phyloP scores from a whole-genome alignment of 2,797 vertebrate species.

The Hipposideros larvatus region DNA sequence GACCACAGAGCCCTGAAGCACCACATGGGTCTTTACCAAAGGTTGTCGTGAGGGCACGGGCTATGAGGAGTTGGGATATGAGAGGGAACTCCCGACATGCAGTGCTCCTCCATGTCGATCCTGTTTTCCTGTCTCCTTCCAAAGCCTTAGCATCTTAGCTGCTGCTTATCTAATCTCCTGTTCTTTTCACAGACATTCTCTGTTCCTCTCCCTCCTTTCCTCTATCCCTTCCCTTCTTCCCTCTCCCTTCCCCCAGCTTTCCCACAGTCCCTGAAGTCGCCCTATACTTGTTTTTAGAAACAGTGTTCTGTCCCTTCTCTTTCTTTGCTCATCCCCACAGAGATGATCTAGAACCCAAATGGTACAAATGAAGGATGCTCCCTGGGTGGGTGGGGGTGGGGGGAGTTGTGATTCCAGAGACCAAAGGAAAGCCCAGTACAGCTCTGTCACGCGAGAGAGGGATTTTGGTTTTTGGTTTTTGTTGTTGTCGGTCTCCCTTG shows the following conservation, averaged over 20 bases:
- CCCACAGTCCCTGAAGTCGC: not conserved
- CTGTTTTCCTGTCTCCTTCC: not conserved
- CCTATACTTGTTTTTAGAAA: not conserved
- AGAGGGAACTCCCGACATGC: not conserved
- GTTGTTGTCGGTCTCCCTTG: not conserved
- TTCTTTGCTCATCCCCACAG: not conserved
- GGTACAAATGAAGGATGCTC: not conserved
- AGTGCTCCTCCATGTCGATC: no score
- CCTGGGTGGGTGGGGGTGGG: not conserved
- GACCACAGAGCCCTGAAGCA: not conserved
- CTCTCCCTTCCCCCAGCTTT: not conserved
- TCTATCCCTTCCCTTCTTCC: not conserved
- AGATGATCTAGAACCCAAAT: not conserved
- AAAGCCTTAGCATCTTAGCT: not conserved
- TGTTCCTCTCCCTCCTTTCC: not conserved
- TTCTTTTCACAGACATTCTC: not conserved
- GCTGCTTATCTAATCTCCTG: not conserved
- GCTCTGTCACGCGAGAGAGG: not conserved
- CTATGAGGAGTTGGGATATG: not conserved
- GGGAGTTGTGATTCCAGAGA: not conserved
- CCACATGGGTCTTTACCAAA: not conserved
- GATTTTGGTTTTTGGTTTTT: not conserved
- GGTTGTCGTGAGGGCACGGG: not conserved
- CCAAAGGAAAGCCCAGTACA: not conserved
- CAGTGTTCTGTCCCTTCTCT: not conserved